Conservation (phyloP, 2,113 vertebrate species). For the Agelaius phoeniceus region DNA sequence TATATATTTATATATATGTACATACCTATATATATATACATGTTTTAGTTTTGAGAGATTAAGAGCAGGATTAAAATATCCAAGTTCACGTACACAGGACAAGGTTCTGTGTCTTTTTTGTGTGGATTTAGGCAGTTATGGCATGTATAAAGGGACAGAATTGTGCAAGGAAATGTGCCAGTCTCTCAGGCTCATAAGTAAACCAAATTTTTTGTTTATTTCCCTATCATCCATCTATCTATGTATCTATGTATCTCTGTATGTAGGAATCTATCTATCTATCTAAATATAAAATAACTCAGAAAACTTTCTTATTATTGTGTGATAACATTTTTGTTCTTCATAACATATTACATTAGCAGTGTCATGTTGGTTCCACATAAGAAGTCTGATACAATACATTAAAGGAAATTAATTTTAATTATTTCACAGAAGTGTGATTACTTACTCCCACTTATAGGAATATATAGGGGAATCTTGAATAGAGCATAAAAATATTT, state of each 20-base stretch:
- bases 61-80: neutral
- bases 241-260: neutral
- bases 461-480: neutral
- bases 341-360: constrained; percentile 14
- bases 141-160: neutral
- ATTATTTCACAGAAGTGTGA: neutral
- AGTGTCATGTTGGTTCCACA: neutral
- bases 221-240: too few species aligned
- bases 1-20: neutral
- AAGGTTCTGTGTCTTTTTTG: neutral
- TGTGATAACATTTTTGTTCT: neutral
- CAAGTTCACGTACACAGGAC: neutral
- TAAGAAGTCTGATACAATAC: neutral
- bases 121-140: neutral
- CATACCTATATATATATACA: too few species aligned
- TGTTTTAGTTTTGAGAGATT: neutral
- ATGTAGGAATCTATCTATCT: too few species aligned
- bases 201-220: neutral
- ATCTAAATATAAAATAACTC: neutral
- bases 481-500: neutral
- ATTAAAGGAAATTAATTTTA: neutral
- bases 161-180: neutral
- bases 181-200: neutral
- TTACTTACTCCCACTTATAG: neutral
- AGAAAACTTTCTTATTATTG: neutral